Conservation (phyloP, 2,797 vertebrate genomes). For the Borostomias antarcticus region DNA sequence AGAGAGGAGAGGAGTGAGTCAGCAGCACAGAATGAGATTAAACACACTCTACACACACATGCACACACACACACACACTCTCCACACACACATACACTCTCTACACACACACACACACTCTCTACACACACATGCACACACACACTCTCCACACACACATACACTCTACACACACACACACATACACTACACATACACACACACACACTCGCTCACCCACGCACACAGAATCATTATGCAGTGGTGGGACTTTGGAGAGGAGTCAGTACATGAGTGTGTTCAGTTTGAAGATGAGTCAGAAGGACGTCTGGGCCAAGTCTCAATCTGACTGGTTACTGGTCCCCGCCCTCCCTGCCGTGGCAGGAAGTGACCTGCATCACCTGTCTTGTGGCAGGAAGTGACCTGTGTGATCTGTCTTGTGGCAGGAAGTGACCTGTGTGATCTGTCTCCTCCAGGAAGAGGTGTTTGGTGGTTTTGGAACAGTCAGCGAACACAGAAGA, state of each 20-base stretch:
- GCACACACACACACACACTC: neutral
- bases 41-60: slow-evolving; percentile 13
- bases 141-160: neutral
- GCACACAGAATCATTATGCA: no score
- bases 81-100: neutral
- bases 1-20: slow-evolving; percentile 43
- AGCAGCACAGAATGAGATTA: slow-evolving; percentile 49
- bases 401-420: no score
- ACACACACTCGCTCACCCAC: no score
- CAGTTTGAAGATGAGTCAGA: neutral
- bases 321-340: no score
- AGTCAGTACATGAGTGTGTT: neutral
- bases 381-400: no score
- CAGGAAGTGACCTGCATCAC: no score
- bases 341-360: no score
- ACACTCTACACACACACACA: no score
- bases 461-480: slow-evolving; percentile 92
- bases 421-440: no score
- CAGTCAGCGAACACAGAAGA: slow-evolving; percentile 87
- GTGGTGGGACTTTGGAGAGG: no score
- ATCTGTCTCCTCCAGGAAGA: slow-evolving; percentile 84
- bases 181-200: no score
- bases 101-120: neutral
- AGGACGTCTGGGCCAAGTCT: neutral
- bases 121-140: slow-evolving; percentile 8